A percentile compares a stretch with the other conserved stretches of the same genome.
Evolutionary conservation across 2,888 invertebrate genomes (phyloP).

Genomic region (Nyleta sp.): DNA sequence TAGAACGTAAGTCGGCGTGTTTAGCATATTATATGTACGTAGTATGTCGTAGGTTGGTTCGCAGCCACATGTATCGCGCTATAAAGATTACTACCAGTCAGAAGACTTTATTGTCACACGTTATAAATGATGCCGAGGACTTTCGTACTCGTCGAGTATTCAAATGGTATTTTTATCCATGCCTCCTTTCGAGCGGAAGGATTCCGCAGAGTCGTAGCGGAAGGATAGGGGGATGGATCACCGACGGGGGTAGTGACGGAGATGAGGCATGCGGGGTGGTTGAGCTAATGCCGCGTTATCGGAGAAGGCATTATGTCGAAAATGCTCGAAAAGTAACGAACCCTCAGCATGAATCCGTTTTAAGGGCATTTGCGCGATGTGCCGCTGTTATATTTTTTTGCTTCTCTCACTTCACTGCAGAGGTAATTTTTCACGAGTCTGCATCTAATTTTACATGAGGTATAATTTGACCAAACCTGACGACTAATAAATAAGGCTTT

Average conservation of each 20-base stretch:
- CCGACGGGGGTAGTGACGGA: slow-evolving; percentile 60
- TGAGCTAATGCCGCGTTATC: slow-evolving; percentile 75
- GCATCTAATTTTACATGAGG: slow-evolving; percentile 65
- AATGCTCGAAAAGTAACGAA: slow-evolving; percentile 73
- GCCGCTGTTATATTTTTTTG: slow-evolving; percentile 68
- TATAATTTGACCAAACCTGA: slow-evolving; percentile 60
- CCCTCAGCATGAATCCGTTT: slow-evolving; percentile 72
- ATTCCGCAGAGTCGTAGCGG: slow-evolving; percentile 69
- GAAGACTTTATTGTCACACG: slow-evolving; percentile 81
- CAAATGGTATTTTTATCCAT: slow-evolving; percentile 81
- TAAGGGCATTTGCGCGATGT: slow-evolving; percentile 71
- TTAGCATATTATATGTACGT: slow-evolving; percentile 75
- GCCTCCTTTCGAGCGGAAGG: slow-evolving; percentile 77
- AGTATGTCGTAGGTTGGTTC: slow-evolving; percentile 50
- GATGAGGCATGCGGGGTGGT: slow-evolving; percentile 55
- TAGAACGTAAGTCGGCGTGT: slow-evolving; percentile 37
- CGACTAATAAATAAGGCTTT: slow-evolving; percentile 64
- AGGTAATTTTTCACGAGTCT: slow-evolving; percentile 69
- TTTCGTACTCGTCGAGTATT: slow-evolving; percentile 76
- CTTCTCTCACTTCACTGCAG: slow-evolving; percentile 65
- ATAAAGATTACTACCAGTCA: slow-evolving; percentile 79
- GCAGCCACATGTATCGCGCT: slow-evolving; percentile 74
- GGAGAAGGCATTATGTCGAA: slow-evolving; percentile 74
- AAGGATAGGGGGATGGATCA: slow-evolving; percentile 66
- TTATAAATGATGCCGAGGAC: slow-evolving; percentile 80